Conservation (phyloP, 2,888 invertebrate genomes). For the Rhamnusium bicolor region DNA sequence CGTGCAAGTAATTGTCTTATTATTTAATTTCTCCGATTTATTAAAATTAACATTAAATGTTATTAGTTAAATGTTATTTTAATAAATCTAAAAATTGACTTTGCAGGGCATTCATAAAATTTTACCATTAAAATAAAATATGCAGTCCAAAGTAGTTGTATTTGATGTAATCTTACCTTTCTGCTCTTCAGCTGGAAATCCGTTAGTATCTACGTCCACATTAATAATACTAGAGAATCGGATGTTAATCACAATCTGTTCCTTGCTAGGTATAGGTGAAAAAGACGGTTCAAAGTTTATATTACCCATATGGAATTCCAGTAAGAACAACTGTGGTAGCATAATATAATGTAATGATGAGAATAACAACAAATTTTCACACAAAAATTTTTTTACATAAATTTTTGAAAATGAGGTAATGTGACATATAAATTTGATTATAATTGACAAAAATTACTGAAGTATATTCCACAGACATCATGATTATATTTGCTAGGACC, state of each 20-base stretch:
- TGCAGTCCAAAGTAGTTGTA: background rate
- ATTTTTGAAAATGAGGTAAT: conserved; percentile 33
- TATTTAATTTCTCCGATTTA: no score
- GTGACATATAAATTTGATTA: conserved; percentile 37
- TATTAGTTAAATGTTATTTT: no score
- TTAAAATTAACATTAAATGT: no score
- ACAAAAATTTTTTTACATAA: conserved; percentile 37
- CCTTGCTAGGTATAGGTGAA: conserved; percentile 67
- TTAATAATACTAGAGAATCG: conserved; percentile 73
- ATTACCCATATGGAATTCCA: conserved; percentile 75
- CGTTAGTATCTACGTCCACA: conserved; percentile 68
- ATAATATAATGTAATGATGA: conserved; percentile 15
- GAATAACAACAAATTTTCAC: conserved; percentile 23
- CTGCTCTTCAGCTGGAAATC: conserved; percentile 14
- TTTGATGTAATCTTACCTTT: conserved; percentile 31
- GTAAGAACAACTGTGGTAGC: conserved; percentile 74
- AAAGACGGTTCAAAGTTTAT: conserved; percentile 69
- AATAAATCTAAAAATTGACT: no score
- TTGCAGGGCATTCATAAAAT: background rate
- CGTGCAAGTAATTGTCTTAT: no score
- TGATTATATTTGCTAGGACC: conserved; percentile 41
- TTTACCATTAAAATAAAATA: background rate
- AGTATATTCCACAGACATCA: conserved; percentile 43
- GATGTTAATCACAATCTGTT: conserved; percentile 71
- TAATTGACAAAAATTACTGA: background rate